A percentile compares a stretch with the other conserved stretches of the same genome.
phyloP scores from a whole-genome alignment of 2,113 vertebrate genomes.

The Aramus guarauna region DNA sequence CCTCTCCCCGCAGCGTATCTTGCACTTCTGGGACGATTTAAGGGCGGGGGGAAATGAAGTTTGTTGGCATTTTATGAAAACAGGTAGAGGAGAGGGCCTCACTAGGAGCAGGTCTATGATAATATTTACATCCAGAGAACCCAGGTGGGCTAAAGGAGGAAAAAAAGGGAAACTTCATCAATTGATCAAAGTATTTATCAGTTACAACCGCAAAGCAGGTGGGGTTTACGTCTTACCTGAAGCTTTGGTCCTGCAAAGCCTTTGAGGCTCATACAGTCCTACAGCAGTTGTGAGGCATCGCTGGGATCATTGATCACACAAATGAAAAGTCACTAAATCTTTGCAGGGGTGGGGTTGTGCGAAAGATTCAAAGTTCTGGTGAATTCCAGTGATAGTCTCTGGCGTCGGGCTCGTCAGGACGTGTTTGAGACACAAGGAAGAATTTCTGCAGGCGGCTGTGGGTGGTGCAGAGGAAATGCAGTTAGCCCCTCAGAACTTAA shows the following conservation, averaged over 20 bases:
- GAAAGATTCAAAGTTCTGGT: background rate
- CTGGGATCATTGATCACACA: background rate
- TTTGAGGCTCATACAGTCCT: background rate
- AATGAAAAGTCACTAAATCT: background rate
- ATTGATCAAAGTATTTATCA: background rate
- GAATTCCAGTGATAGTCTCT: background rate
- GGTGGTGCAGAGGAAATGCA: background rate
- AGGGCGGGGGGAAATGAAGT: fast-evolving
- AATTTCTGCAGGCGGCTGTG: background rate
- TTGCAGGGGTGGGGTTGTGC: background rate
- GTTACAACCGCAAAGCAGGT: background rate
- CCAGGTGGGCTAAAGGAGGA: background rate
- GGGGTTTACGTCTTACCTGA: background rate
- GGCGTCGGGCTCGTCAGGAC: background rate
- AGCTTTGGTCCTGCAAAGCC: background rate
- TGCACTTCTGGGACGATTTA: background rate
- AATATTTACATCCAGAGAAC: background rate
- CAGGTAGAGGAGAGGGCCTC: background rate
- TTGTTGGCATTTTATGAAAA: background rate
- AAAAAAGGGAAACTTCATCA: background rate
- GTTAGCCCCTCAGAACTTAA: background rate
- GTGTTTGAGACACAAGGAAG: background rate
- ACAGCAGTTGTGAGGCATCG: background rate
- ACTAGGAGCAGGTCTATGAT: background rate
- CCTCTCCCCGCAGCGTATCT: background rate